Base-by-base conservation (phyloP, 23 tunicate genomes). In the Ciona savignyi region DNA sequence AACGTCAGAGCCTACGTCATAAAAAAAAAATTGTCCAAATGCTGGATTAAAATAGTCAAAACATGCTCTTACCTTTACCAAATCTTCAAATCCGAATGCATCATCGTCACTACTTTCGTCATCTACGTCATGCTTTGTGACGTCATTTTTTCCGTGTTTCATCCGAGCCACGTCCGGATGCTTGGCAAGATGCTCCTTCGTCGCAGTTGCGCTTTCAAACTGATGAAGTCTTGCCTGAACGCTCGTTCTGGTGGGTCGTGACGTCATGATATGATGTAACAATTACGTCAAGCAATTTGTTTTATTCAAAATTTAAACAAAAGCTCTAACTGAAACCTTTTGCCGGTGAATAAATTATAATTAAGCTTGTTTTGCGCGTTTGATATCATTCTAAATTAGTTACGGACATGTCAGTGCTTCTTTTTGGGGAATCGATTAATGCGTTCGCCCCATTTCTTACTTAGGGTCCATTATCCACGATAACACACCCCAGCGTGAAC, bases 141-240 rank as follows among this genome's bases (percentile, higher is more conserved):
- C 56, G 56, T 42, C 56, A 42, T 42, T 42, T 15, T 42, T 42
- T n/a, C n/a, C n/a, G n/a, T n/a, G n/a, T n/a, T n/a, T n/a, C n/a
- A n/a, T n/a, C 9, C 56, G 56, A 42, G 56, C 56, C 11, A 42
- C 15, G 15, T 42, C 15, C 15, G 56, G 56, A 42, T 42, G 9
- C 15, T 42, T 42, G 15, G 56, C 9, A 42, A 42, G 56, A 42
- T 42, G 56, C 15, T 42, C 56, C 15, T 42, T 9, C 11, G 56
- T 42, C 9, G 56, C 56, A 15, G 9, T 42, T 24, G 81, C 76
- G 29, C 80, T 80, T 67, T 88, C 96, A 23, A 88, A 32, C 42
- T 81, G 96, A 27, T 88, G 81, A 63, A 79, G 49, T 33, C 88
- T 35, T 2, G 87, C 97, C 48, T 70, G 77, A 2, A 90, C 89